Evolutionary conservation across 92 coral and sea anemone species (phyloP).

Genomic region (Pocillopora meandrina): DNA sequence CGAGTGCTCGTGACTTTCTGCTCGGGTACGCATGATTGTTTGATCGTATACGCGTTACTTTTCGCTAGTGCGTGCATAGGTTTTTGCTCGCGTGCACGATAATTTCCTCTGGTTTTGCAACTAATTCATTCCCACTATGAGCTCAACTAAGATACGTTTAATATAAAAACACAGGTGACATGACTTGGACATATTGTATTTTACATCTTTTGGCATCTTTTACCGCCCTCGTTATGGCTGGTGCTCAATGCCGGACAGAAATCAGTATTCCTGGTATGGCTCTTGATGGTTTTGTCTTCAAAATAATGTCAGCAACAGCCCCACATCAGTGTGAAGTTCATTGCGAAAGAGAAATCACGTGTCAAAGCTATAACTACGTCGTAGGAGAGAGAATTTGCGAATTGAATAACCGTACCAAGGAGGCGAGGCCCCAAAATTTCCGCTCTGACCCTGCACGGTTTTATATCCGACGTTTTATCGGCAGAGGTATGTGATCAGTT

Average conservation of each 20-base stretch:
- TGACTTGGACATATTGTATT: too few relatives aligned
- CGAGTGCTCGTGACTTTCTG: too few relatives aligned
- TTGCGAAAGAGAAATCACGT: not conserved
- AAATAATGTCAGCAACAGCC: not conserved
- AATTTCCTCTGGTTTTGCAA: too few relatives aligned
- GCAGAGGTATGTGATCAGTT: not conserved
- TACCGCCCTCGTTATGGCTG: too few relatives aligned
- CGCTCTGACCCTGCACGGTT: not conserved
- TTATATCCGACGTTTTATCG: not conserved
- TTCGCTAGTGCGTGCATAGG: too few relatives aligned
- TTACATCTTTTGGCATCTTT: too few relatives aligned
- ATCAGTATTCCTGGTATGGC: not conserved
- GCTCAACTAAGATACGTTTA: too few relatives aligned
- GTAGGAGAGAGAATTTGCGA: not conserved
- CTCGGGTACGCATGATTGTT: too few relatives aligned
- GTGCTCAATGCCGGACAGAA: not conserved
- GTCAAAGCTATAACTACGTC: not conserved
- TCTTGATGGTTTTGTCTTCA: not conserved
- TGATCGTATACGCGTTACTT: too few relatives aligned
- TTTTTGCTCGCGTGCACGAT: too few relatives aligned
- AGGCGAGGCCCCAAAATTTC: not conserved
- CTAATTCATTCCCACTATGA: too few relatives aligned
- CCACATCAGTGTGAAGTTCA: not conserved
- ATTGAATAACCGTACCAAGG: not conserved
- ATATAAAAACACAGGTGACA: too few relatives aligned